A percentile compares a stretch with the other conserved stretches of the same genome.
Evolutionary conservation across 1,140 invertebrate genomes (phyloP).

Genomic region (Bicyclus anynana): DNA sequence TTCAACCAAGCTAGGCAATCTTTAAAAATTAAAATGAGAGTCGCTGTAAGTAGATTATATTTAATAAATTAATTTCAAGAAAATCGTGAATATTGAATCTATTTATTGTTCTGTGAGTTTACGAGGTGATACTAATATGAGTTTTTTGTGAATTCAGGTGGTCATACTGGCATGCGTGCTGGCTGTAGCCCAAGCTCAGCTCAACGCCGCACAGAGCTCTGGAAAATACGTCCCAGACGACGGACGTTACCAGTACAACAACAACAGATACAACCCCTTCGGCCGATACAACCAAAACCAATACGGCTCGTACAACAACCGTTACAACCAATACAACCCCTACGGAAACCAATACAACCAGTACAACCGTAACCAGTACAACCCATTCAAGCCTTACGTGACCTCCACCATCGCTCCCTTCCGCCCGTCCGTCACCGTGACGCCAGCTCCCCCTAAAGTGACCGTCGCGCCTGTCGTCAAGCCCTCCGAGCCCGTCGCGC

Average conservation of each 20-base stretch:
- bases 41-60: slow-evolving; percentile 52
- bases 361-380: slow-evolving; percentile 21
- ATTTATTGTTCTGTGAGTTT: slow-evolving; percentile 2
- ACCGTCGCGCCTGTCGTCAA: slow-evolving; percentile 13
- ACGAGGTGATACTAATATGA: slow-evolving; percentile 14
- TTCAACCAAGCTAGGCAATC: slow-evolving; percentile 57
- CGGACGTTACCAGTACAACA: slow-evolving; percentile 24
- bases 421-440: slow-evolving; percentile 22
- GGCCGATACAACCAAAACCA: slow-evolving; percentile 22
- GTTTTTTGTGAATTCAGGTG: slow-evolving; percentile 42
- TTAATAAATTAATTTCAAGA: neutral
- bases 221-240: slow-evolving; percentile 32
- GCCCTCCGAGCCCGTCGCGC: slow-evolving; percentile 2
- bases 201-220: slow-evolving; percentile 4
- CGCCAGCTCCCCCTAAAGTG: slow-evolving; percentile 12
- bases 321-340: slow-evolving; percentile 26
- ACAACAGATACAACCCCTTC: slow-evolving; percentile 19
- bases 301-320: slow-evolving; percentile 25
- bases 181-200: slow-evolving; percentile 46
- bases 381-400: slow-evolving; percentile 27
- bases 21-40: slow-evolving; percentile 56
- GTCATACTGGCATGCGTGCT: slow-evolving; percentile 49
- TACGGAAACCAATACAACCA: slow-evolving; percentile 17
- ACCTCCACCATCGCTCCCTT: slow-evolving; percentile 26
- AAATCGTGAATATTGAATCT: neutral